phyloP scores from a whole-genome alignment of 2,797 vertebrate genomes.

The Lemur catta region DNA sequence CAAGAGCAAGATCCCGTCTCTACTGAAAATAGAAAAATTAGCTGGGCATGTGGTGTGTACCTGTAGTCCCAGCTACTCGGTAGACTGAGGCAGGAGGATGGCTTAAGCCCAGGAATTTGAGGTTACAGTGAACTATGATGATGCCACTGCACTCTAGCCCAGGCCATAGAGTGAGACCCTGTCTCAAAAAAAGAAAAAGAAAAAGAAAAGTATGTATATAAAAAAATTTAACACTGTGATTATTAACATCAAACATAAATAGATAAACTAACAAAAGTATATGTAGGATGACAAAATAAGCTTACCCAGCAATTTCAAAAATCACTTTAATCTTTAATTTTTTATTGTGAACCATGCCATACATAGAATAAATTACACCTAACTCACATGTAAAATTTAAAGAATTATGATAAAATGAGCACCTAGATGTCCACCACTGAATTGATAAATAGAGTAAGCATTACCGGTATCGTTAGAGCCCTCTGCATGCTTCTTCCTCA shows the following conservation, averaged over 20 bases:
- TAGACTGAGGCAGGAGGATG: neutral
- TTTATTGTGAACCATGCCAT: neutral
- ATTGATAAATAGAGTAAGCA: neutral
- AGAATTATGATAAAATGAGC: neutral
- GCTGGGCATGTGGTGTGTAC: neutral
- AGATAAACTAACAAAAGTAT: neutral
- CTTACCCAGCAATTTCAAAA: neutral
- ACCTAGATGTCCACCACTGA: neutral
- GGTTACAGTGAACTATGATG: neutral
- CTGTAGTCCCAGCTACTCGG: neutral
- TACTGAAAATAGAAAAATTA: neutral
- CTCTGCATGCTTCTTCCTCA: neutral
- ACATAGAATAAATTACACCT: neutral
- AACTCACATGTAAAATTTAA: neutral
- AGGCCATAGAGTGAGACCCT: neutral
- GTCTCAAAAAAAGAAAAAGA: neutral
- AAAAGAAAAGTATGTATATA: neutral
- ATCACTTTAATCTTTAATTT: neutral
- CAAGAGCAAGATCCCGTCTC: neutral
- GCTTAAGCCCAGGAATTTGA: neutral
- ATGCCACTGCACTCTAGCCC: neutral
- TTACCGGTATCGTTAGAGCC: no score
- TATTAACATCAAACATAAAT: neutral
- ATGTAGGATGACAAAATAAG: neutral
- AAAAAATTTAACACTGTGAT: neutral